Evolutionary conservation across 2,113 vertebrate genomes (phyloP), one percentile per base, ranked within the genome.

Genomic region (Syngnathus typhle): DNA sequence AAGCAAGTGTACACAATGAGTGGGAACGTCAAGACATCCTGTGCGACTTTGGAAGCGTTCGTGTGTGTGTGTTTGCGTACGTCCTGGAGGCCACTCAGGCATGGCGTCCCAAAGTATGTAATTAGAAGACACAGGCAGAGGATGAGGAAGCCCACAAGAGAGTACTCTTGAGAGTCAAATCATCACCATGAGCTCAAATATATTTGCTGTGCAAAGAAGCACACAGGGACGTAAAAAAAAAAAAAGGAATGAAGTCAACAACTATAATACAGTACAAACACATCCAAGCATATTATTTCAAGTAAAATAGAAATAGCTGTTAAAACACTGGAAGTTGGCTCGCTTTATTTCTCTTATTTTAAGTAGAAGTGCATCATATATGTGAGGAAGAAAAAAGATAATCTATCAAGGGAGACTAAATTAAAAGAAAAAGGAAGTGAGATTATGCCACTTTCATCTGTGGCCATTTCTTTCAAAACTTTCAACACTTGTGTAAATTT

Each of bases 91-190:
- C 64, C 36, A 19, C 77, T 76, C 62, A 62, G 70, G 37, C 58
- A 61, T 69, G 75, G 68, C 60, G 43, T 79, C 72, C 69, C 32
- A 70, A 80, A 78, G 70, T 43, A 41, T 56, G 19, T 87, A 83
- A 88, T 87, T 88, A 86, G 54, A 85, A 84, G 85, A 74, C 76
- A 73, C 69, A 66, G 66, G 37, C 60, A 80, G 60, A 54, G 37
- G 68, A 56, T 1, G 62, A 70, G 67, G 65, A 72, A 72, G 63
- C 44, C 82, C 81, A 84, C 80, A 84, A 83, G 71, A 84, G 67
- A 84, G 64, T 43, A 38, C 62, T 74, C 55, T 65, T 63, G 69
- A 43, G 72, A 63, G 60, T 67, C 71, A 84, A 85, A 82, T 72
- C 81, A 76, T 69, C 65, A 70, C 41, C n/a, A 36, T 70, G 43